Percentiles rank a stretch among this genome's conserved stretches.
Evolutionary conservation across 2,113 vertebrate species (phyloP).

Genomic region (Morone chrysops): DNA sequence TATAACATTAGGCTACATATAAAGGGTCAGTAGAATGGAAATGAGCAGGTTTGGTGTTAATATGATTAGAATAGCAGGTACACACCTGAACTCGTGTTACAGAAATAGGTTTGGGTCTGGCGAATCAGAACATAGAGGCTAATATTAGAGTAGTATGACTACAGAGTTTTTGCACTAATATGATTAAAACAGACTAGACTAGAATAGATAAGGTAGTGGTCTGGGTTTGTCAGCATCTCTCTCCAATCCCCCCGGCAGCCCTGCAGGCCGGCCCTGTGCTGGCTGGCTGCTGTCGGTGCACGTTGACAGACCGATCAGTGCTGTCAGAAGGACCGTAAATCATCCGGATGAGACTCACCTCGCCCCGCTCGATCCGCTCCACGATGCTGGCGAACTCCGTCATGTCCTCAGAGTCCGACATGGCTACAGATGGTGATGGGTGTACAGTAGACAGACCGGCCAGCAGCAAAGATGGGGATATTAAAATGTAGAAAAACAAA

Average conservation of each 20-base stretch:
- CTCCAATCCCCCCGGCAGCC: slow-evolving; percentile 20
- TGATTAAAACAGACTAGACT: background rate
- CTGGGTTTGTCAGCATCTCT: slow-evolving; percentile 6
- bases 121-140: too few species aligned
- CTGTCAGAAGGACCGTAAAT: slow-evolving; percentile 63
- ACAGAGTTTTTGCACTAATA: background rate
- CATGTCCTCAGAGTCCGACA: slow-evolving; percentile 86
- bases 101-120: slow-evolving; percentile 6
- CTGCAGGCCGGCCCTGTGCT: slow-evolving; percentile 34
- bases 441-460: background rate
- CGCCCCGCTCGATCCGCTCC: slow-evolving; percentile 88
- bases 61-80: background rate
- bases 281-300: background rate
- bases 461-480: background rate
- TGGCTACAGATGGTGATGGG: slow-evolving; percentile 68
- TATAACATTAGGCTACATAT: background rate
- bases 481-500: slow-evolving; percentile 2
- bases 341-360: slow-evolving; percentile 84
- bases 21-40: background rate
- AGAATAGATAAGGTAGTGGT: slow-evolving; percentile 14
- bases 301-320: slow-evolving; percentile 46
- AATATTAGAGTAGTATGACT: too few species aligned
- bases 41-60: background rate
- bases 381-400: slow-evolving; percentile 89
- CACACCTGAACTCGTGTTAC: background rate